phyloP scores from a whole-genome alignment of 2,113 vertebrate genomes.

The Athene cunicularia region DNA sequence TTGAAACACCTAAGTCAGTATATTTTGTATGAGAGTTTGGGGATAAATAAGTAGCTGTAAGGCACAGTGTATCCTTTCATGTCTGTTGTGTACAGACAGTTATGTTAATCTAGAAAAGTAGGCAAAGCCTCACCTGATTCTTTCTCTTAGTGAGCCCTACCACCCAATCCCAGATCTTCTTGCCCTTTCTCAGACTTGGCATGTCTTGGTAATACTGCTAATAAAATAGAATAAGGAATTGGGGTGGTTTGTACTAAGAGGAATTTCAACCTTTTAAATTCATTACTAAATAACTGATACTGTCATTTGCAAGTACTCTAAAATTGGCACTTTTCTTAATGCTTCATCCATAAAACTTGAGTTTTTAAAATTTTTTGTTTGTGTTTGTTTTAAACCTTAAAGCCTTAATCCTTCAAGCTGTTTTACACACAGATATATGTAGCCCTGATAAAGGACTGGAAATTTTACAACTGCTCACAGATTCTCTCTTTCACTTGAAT shows the following conservation, averaged over 20 bases:
- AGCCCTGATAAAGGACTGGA: neutral
- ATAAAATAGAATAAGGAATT: neutral
- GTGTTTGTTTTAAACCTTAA: neutral
- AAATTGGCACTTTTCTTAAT: neutral
- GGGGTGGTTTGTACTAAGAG: neutral
- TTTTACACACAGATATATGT: neutral
- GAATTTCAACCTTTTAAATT: neutral
- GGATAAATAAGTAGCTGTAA: neutral
- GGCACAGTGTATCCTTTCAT: neutral
- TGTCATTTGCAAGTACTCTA: neutral
- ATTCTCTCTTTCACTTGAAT: conserved; percentile 38
- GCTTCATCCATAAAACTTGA: neutral
- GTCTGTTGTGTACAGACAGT: neutral
- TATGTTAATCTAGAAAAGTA: neutral
- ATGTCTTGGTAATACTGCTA: neutral
- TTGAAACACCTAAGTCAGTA: neutral
- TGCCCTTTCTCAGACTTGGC: neutral
- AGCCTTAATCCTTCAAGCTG: neutral
- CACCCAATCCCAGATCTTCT: neutral
- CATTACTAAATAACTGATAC: neutral
- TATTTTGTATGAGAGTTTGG: neutral
- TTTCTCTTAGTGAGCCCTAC: neutral
- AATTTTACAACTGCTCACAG: conserved; percentile 3
- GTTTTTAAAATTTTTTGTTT: too few species aligned
- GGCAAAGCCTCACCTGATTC: neutral